These are phyloP conservation scores for Bimastos eiseni DNA, from an alignment of 2,888 invertebrate species.

Conservation along the genomic window DNA sequence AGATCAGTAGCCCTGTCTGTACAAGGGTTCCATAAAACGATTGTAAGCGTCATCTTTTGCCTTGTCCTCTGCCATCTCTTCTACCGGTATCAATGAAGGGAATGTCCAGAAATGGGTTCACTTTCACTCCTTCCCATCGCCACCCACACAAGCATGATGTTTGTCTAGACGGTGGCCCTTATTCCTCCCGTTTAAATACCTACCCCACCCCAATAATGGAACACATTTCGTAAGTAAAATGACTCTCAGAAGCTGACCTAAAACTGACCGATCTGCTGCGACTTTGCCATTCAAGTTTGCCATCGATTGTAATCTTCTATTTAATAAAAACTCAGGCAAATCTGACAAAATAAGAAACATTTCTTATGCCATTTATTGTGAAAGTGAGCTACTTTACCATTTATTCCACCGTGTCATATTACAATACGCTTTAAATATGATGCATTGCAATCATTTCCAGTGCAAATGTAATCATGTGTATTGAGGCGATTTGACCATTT, in stretches of 20 bases:
- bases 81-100: neutral
- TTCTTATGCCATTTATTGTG: too few species aligned
- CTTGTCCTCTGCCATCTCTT: neutral
- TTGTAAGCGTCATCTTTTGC: neutral
- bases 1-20: neutral
- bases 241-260: neutral
- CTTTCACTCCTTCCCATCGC: neutral
- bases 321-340: too few species aligned
- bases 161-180: neutral
- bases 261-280: neutral
- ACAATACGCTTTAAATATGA: too few species aligned
- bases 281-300: neutral
- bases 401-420: too few species aligned
- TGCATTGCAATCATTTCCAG: too few species aligned
- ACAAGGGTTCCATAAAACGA: too few species aligned
- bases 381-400: too few species aligned
- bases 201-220: neutral
- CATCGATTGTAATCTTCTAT: too few species aligned
- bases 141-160: neutral
- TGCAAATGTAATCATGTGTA: too few species aligned
- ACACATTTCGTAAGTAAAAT: neutral
- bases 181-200: neutral
- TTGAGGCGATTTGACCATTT: too few species aligned
- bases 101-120: neutral
- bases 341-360: too few species aligned